Percentiles rank a stretch among this genome's conserved stretches.
Evolutionary conservation across 2,113 vertebrate species (phyloP).

Genomic region (Tupaia chinensis): DNA sequence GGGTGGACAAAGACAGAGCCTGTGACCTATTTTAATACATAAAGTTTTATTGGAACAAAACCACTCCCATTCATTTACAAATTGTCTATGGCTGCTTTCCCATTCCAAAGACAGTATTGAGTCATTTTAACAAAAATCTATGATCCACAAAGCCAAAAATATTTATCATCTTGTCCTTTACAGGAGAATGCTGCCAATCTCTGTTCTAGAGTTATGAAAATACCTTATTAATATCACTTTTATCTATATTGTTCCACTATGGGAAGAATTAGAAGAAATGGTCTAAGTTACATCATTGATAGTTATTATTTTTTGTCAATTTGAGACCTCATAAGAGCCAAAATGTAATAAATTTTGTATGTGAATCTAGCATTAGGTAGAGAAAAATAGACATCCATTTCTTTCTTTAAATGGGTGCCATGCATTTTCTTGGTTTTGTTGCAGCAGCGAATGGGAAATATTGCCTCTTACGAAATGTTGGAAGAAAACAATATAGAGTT

Average conservation of each 20-base stretch:
- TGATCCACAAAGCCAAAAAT: neutral
- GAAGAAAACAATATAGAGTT: constrained; percentile 4
- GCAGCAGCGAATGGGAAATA: constrained; percentile 26
- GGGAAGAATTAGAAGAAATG: neutral
- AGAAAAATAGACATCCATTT: constrained; percentile 24
- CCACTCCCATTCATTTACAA: neutral
- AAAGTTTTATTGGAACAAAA: constrained; percentile 38
- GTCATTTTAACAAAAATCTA: neutral
- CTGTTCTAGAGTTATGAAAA: constrained; percentile 8
- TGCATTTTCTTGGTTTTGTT: constrained; percentile 3
- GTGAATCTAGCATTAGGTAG: neutral
- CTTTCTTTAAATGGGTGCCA: constrained; percentile 6
- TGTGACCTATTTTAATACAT: neutral
- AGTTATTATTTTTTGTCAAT: neutral
- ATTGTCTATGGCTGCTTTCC: neutral
- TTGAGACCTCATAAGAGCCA: constrained; percentile 14
- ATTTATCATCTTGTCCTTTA: neutral
- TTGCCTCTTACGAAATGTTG: neutral
- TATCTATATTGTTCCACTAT: neutral
- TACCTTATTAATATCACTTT: neutral
- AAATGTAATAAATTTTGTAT: constrained; percentile 10
- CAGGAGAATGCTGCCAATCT: neutral
- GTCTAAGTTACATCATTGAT: neutral
- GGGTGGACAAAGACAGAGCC: neutral
- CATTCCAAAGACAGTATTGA: neutral